Percentiles rank a stretch among this genome's conserved stretches.
Evolutionary conservation across 2,888 invertebrate genomes (phyloP).

Genomic region (Watsonalla cultraria): DNA sequence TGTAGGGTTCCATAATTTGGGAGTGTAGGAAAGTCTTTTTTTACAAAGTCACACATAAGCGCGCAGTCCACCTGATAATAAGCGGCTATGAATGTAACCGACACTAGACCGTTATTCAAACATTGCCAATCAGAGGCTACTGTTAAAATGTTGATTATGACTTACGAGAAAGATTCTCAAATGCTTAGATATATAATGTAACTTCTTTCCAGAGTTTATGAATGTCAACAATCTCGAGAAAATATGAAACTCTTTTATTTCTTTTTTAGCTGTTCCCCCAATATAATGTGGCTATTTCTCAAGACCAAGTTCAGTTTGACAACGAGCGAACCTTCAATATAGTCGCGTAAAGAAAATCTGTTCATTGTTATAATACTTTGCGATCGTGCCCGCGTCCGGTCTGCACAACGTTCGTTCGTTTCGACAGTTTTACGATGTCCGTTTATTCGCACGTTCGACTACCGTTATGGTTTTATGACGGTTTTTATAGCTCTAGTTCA

Average conservation of each 20-base stretch:
- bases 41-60: not conserved
- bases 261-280: not conserved
- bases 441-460: conserved; percentile 62
- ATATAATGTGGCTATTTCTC: not conserved
- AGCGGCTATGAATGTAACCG: no score
- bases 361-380: conserved; percentile 1
- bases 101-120: no score
- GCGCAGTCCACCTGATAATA: no score
- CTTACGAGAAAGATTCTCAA: no score
- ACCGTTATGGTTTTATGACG: conserved; percentile 62
- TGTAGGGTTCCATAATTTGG: not conserved
- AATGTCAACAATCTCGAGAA: no score
- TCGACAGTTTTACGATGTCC: conserved; percentile 66
- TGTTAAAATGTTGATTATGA: no score
- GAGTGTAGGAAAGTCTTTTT: not conserved
- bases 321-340: not conserved
- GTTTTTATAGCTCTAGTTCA: conserved; percentile 71
- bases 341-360: not conserved
- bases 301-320: not conserved
- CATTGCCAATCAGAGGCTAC: no score
- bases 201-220: no score
- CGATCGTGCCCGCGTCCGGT: conserved; percentile 7
- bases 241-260: not conserved
- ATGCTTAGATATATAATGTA: no score
- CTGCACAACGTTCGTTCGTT: conserved; percentile 51